Conservation (phyloP, 1,140 invertebrate species). For the Alviniconcha marisindica region DNA sequence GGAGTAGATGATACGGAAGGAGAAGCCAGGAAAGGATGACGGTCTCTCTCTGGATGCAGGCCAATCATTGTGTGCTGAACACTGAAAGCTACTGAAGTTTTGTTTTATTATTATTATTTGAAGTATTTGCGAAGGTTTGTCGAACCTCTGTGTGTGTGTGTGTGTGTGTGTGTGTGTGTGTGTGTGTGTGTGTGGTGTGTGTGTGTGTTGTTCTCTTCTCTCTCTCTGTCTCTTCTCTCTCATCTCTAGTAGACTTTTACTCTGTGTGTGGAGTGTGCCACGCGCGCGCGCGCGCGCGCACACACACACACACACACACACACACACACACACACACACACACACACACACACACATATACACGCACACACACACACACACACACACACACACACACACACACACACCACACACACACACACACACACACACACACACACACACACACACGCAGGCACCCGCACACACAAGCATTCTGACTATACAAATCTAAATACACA, state of each 20-base stretch:
- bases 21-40: no score
- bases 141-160: neutral
- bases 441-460: neutral
- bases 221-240: neutral
- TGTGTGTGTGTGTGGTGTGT: neutral
- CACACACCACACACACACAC: neutral
- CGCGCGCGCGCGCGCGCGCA: neutral
- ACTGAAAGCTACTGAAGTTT: no score
- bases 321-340: neutral
- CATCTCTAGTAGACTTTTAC: neutral
- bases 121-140: no score
- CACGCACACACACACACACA: constrained; percentile 14
- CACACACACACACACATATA: neutral
- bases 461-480: constrained; percentile 1
- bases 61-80: no score
- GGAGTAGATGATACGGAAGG: no score
- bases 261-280: neutral
- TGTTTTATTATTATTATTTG: no score
- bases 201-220: no score
- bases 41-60: no score
- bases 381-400: constrained; percentile 9
- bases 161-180: neutral
- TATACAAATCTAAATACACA: no score
- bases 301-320: neutral
- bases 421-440: constrained; percentile 1